Percentiles rank a stretch among this genome's conserved stretches.
Evolutionary conservation across 2,113 vertebrate genomes (phyloP).

Genomic region (Lophotis ruficrista): DNA sequence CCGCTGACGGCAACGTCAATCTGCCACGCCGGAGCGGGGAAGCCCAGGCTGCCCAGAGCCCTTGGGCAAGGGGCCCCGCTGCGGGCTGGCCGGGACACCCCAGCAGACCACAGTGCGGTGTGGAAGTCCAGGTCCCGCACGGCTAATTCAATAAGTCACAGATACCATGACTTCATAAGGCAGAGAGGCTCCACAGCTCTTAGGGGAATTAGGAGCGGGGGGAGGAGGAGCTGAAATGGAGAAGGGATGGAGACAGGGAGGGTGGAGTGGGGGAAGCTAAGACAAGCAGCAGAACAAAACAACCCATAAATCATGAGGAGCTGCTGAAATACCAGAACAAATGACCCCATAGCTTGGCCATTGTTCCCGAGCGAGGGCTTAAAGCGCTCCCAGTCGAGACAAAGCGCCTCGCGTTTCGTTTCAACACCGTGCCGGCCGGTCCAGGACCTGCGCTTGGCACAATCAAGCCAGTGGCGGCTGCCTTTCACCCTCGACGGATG

Average conservation of each 20-base stretch:
- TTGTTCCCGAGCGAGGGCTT: slow-evolving; percentile 53
- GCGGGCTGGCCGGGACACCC: neutral
- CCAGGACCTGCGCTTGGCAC: neutral
- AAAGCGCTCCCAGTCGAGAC: slow-evolving; percentile 51
- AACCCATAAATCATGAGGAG: slow-evolving; percentile 72
- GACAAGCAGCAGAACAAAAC: slow-evolving; percentile 74
- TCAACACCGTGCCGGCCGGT: neutral
- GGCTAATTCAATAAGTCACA: slow-evolving; percentile 64
- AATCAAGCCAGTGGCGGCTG: neutral
- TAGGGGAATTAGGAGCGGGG: slow-evolving; percentile 57
- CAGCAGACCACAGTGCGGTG: neutral
- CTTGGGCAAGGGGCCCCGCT: neutral
- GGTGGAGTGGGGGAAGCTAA: slow-evolving; percentile 58
- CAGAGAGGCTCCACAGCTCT: slow-evolving; percentile 71
- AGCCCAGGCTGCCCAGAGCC: neutral
- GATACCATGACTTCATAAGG: slow-evolving; percentile 62
- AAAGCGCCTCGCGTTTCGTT: slow-evolving; percentile 34
- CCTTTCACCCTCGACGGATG: accelerated
- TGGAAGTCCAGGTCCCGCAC: slow-evolving; percentile 25
- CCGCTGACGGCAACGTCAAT: neutral
- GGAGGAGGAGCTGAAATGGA: slow-evolving; percentile 61
- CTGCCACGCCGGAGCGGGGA: accelerated
- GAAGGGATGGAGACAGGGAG: slow-evolving; percentile 61
- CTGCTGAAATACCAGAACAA: slow-evolving; percentile 73
- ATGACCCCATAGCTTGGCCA: slow-evolving; percentile 73